Evolutionary conservation across 2,113 vertebrate genomes (phyloP).

Genomic region (Cyprinodon variegatus): DNA sequence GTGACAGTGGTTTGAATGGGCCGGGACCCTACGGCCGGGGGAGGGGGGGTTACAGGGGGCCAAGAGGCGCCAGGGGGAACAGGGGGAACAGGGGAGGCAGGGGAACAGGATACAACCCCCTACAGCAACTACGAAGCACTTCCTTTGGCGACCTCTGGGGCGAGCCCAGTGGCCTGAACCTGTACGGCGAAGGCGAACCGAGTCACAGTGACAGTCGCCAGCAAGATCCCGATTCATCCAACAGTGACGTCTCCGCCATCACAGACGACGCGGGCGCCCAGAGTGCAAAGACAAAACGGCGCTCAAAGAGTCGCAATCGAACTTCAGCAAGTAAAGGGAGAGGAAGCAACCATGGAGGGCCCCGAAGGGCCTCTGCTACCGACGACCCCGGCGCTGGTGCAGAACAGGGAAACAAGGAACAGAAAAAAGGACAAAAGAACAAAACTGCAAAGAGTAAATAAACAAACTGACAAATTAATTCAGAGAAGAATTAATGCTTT

Average conservation of each 20-base stretch:
- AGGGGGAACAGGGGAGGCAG: fast-evolving
- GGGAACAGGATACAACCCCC: not conserved
- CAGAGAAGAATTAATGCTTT: not conserved
- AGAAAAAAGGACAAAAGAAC: not conserved
- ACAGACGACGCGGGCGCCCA: not conserved
- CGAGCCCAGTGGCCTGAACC: not conserved
- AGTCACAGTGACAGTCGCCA: not conserved
- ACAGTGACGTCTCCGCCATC: not conserved
- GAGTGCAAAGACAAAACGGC: not conserved
- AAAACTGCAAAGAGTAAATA: constrained; percentile 38
- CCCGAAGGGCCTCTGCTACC: not conserved
- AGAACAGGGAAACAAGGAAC: not conserved
- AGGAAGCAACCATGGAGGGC: not conserved
- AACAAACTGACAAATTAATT: not conserved
- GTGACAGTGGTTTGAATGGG: not conserved
- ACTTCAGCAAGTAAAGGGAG: not conserved
- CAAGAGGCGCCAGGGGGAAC: fast-evolving
- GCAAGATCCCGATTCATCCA: not conserved
- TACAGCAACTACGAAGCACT: not conserved
- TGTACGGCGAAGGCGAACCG: not conserved
- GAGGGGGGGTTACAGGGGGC: not conserved
- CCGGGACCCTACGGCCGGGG: not conserved
- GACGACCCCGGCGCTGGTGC: not conserved
- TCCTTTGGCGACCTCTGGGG: not conserved
- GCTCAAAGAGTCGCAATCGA: not conserved